Evolutionary conservation across 1,140 invertebrate species (phyloP).

Genomic region (Apis cerana): DNA sequence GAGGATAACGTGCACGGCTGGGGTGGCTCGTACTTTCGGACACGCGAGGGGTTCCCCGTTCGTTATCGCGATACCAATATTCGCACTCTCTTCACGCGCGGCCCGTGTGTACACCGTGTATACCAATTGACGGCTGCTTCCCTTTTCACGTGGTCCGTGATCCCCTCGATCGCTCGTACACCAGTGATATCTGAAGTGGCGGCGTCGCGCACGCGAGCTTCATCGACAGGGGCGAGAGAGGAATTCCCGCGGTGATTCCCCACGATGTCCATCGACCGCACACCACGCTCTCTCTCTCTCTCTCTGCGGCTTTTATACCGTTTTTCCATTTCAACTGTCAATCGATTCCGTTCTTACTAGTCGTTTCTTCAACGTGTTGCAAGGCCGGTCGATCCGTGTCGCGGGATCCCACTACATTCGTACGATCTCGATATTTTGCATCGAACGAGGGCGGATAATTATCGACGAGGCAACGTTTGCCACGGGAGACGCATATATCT

Average conservation of each 20-base stretch:
- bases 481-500: constrained; percentile 1
- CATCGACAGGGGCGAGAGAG: neutral
- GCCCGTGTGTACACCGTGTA: constrained; percentile 27
- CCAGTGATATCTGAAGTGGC: constrained; percentile 45
- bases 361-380: neutral
- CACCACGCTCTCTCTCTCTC: neutral
- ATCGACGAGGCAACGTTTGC: neutral
- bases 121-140: constrained; percentile 49
- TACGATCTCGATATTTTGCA: neutral
- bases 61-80: constrained; percentile 51
- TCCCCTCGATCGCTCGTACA: constrained; percentile 41
- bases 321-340: neutral
- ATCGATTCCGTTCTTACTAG: neutral
- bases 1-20: constrained; percentile 13
- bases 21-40: constrained; percentile 35
- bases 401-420: neutral
- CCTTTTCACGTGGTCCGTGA: constrained; percentile 37
- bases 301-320: neutral
- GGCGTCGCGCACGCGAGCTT: constrained; percentile 40
- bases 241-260: constrained; percentile 20
- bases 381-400: neutral
- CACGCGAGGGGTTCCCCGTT: constrained; percentile 38
- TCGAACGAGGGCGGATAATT: no score
- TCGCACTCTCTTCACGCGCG: constrained; percentile 47
- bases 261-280: neutral